These are phyloP conservation scores for Acipenser transmontanus DNA, from an alignment of 2,797 vertebrate species.

Conservation along the genomic window DNA sequence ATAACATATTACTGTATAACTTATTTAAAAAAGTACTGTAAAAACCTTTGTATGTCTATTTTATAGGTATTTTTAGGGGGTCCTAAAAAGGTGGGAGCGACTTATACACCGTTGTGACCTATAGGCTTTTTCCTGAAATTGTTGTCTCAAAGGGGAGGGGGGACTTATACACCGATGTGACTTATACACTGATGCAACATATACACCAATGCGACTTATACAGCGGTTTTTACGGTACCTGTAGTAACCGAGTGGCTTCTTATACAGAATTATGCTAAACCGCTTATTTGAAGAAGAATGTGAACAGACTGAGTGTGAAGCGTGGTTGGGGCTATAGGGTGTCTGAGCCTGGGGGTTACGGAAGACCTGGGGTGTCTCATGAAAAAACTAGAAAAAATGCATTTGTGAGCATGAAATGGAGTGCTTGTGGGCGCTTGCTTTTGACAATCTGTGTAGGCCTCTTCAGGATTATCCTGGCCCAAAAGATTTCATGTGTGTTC, in stretches of 20 bases:
- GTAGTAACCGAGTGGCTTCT: not conserved
- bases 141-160: too few species aligned
- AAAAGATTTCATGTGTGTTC: slow-evolving; percentile 35
- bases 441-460: not conserved
- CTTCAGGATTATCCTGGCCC: slow-evolving; percentile 40
- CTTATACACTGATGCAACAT: too few species aligned
- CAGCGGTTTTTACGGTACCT: not conserved
- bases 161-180: too few species aligned
- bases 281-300: slow-evolving; percentile 14
- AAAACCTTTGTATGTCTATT: too few species aligned
- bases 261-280: slow-evolving; percentile 20
- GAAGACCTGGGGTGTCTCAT: slow-evolving; percentile 10
- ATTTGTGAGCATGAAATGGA: slow-evolving; percentile 1
- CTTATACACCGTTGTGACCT: too few species aligned
- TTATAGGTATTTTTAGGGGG: too few species aligned
- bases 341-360: slow-evolving; percentile 12
- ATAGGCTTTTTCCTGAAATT: too few species aligned
- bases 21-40: not conserved
- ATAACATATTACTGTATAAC: too few species aligned
- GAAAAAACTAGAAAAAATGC: not conserved
- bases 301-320: slow-evolving; percentile 39
- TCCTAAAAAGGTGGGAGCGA: too few species aligned
- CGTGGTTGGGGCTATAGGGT: too few species aligned
- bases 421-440: not conserved
- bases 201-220: too few species aligned